phyloP scores from a whole-genome alignment of 2,888 invertebrate genomes.

The Boloria selene region DNA sequence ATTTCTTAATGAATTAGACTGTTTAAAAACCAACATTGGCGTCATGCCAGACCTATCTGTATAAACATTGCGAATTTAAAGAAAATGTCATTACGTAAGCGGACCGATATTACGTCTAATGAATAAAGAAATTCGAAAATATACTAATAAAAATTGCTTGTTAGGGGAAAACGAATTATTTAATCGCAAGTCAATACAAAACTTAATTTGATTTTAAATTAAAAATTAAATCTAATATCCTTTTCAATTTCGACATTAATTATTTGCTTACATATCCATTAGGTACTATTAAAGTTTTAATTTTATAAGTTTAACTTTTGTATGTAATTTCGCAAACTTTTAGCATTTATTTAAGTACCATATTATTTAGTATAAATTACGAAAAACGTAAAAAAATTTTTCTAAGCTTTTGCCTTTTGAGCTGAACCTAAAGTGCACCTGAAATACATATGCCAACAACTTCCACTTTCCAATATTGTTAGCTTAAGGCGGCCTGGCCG shows the following conservation, averaged over 20 bases:
- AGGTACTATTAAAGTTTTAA: not conserved
- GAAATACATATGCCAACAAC: conserved; percentile 34
- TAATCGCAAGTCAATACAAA: too few species aligned
- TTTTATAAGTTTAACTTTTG: not conserved
- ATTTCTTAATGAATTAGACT: conserved; percentile 77
- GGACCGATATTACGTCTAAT: conserved; percentile 43
- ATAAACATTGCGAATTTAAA: conserved; percentile 77
- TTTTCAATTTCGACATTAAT: too few species aligned
- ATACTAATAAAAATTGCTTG: too few species aligned
- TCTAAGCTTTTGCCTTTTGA: conserved; percentile 29
- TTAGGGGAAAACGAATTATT: too few species aligned
- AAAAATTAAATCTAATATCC: too few species aligned
- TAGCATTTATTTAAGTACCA: not conserved
- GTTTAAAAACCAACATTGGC: conserved; percentile 79
- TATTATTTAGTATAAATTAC: conserved; percentile 19
- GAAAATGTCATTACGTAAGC: conserved; percentile 74
- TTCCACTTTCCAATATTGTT: conserved; percentile 38
- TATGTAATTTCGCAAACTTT: not conserved
- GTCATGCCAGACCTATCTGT: conserved; percentile 67
- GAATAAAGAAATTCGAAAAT: conserved; percentile 33
- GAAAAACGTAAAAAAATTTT: conserved; percentile 26
- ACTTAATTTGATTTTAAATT: too few species aligned
- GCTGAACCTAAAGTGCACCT: conserved; percentile 25
- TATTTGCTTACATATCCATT: too few species aligned
- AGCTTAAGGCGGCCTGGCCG: conserved; percentile 29